A percentile compares a stretch with the other conserved stretches of the same genome.
These are phyloP conservation scores for Chymomyza procnemis DNA, from an alignment of 2,888 invertebrate species.

Conservation along the genomic window DNA sequence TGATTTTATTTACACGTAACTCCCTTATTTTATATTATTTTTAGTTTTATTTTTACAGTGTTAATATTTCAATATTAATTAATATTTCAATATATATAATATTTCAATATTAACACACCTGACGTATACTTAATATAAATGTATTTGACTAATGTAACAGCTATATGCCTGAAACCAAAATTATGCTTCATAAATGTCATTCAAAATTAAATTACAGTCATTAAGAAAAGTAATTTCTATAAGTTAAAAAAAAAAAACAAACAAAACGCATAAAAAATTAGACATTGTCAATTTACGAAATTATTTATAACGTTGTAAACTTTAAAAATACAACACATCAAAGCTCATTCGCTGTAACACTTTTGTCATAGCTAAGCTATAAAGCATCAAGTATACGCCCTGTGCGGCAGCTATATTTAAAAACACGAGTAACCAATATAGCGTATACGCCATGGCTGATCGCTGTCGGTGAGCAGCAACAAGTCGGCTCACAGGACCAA, in stretches of 20 bases:
- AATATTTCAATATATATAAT: too few relatives aligned
- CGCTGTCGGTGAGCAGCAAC: constrained; percentile 38
- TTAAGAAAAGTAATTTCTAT: not conserved
- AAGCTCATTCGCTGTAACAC: not conserved
- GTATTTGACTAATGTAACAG: too few relatives aligned
- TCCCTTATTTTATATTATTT: too few relatives aligned
- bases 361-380: not conserved
- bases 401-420: constrained; percentile 46
- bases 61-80: too few relatives aligned
- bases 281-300: not conserved
- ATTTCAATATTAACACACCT: too few relatives aligned
- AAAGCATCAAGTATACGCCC: constrained; percentile 56
- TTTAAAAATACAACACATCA: not conserved
- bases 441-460: not conserved
- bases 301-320: not conserved
- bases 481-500: constrained; percentile 33
- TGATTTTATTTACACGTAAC: too few relatives aligned
- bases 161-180: not conserved
- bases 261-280: not conserved
- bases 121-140: too few relatives aligned
- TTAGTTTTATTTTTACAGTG: too few relatives aligned
- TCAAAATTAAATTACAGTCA: not conserved
- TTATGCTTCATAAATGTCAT: not conserved
- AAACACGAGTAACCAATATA: not conserved
- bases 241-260: not conserved